Evolutionary conservation across 2,888 invertebrate genomes (phyloP), one percentile per base, ranked within the genome.

Genomic region (Rosalia funebris): DNA sequence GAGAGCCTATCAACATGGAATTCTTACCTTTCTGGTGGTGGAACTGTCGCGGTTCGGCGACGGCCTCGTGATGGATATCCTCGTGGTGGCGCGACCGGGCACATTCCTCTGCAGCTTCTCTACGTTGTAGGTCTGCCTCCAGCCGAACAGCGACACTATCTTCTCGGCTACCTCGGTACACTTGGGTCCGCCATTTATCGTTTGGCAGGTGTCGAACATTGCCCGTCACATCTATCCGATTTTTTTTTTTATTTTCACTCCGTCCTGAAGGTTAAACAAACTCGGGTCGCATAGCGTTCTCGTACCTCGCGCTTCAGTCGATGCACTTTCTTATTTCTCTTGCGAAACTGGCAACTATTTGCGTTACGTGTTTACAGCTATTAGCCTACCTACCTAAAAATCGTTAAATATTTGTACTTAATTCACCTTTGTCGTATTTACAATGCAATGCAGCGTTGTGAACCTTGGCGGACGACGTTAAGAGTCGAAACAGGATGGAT

Each of bases 81-180:
- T 84, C 76, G 77, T 84, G 60, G 77, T 87, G 73, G 80, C 83
- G 80, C 82, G 74, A 17, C 80, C 80, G 0, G 82, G 80, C 15
- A 87, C 83, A 68, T 85, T 85, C 73, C 89, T 86, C 75, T 92
- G 91, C 69, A 91, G 83, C 78, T 91, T 90, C 76, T 91, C 90
- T 66, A 92, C 91, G 63, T 91, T 89, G 76, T 91, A 91, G 5
- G 90, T 91, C 79, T 91, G 91, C 69, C 91, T 83, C 91, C 91
- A 91, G 56, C 91, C 90, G 76, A 92, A 91, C 65, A 91, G 83
- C 65, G 91, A 87, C 71, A 89, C 89, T 66, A 92, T 78, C 82
- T 91, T 91, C 76, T 91, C 91, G 4, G 91, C 90, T 73, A 91
- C 87, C 75, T 91, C 91, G 72, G 89, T 88, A 80, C 91, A 91